Evolutionary conservation across 2,888 invertebrate genomes (phyloP).

Genomic region (Lobophora halterata): DNA sequence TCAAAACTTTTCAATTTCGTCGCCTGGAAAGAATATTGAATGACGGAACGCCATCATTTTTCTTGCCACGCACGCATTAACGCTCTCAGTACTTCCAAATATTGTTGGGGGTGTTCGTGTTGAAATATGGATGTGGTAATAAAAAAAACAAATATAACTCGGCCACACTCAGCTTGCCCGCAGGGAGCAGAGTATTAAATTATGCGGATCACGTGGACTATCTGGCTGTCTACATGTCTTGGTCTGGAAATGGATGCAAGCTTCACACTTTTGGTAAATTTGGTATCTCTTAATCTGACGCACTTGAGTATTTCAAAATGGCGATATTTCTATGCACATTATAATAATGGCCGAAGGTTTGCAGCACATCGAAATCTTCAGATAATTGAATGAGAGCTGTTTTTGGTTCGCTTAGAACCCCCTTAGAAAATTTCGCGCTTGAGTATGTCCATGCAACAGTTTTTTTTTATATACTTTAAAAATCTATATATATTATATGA

Average conservation of each 20-base stretch:
- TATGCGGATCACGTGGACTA: constrained; percentile 64
- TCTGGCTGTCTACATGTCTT: constrained; percentile 43
- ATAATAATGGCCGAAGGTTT: too few species aligned
- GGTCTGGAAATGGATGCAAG: constrained; percentile 5
- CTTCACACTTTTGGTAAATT: not conserved
- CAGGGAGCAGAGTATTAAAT: constrained; percentile 42
- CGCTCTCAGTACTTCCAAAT: constrained; percentile 65
- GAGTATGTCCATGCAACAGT: too few species aligned
- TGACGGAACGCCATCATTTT: constrained; percentile 54
- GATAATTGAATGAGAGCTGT: too few species aligned
- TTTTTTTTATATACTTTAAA: too few species aligned
- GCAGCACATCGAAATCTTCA: too few species aligned
- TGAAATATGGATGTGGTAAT: constrained; percentile 75
- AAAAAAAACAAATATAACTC: constrained; percentile 70
- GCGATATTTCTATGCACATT: too few species aligned
- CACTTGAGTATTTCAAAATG: too few species aligned
- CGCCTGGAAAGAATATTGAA: constrained; percentile 49
- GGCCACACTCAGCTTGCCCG: constrained; percentile 53
- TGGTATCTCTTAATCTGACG: too few species aligned
- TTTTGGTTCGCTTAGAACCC: too few species aligned
- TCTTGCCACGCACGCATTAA: constrained; percentile 71
- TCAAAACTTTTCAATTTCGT: not conserved
- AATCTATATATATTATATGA: too few species aligned
- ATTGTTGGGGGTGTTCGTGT: constrained; percentile 66
- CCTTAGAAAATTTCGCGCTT: too few species aligned